Base-by-base conservation (phyloP, 1,140 invertebrate species). In the Macrocentrus cingulum region DNA sequence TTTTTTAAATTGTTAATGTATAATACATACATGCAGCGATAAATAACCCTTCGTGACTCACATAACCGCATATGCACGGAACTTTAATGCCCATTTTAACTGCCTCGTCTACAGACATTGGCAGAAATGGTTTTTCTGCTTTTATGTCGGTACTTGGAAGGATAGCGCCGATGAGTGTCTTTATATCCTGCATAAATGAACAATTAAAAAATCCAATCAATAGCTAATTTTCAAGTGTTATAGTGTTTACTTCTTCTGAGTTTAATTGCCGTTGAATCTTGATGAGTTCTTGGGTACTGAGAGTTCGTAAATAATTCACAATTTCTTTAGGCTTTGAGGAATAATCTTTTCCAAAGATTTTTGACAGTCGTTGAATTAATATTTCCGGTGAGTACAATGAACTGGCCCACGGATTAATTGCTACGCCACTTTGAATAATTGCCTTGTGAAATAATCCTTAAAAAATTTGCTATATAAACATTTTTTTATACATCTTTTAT, bases 61-160 rank as follows among this genome's bases (percentile, higher is more conserved):
- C 85, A 36, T 84, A 82, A 0, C 88, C 88, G n/a, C 83, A 64
- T 5, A 89, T 78, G 13, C 83, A 72, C 0, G 87, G 86, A 11
- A 88, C 75, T 53, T 82, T 79, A 34, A 81, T 65, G 36, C 80
- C 80, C 36, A 73, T 71, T 45, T 81, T 73, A 18, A 64, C 65
- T n/a, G 73, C 58, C 13, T 62, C 50, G 5, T 23, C 19, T 2
- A 76, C 75, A 36, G 76, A 62, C 9, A 72, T 58, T 0, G 78
- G 65, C 15, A 84, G 37, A 52, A 84, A 76, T 42, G 80, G 74
- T 49, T 69, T 66, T 20, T 66, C 62, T 2, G 69, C 74, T 57
- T 71, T 66, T 0, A 16, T 3, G 52, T 79, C 76, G 3, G 72
- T 11, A 9, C 51, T 37, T 4, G 76, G 77, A 2, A 42, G 45